Evolutionary conservation across 2,113 vertebrate genomes (phyloP), one percentile per base, ranked within the genome.

Genomic region (Herpailurus yagouaroundi): DNA sequence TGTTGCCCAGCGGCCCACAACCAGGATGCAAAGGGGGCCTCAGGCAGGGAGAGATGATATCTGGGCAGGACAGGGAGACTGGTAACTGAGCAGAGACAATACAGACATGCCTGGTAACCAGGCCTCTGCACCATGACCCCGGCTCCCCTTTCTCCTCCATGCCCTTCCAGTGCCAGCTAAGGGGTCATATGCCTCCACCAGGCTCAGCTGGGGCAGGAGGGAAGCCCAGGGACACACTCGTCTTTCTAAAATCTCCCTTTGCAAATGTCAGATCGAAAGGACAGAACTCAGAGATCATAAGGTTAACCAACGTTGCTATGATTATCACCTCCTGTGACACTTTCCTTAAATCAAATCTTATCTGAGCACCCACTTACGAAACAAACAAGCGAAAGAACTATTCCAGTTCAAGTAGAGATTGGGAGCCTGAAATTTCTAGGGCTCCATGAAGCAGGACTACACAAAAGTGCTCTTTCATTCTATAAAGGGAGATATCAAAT

Each of bases 41-140:
- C n/a, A 36, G 60, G 71, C 80, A 94, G 41, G 64, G 57, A 74
- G 38, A 88, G 68, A 92, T 23, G 83, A 25, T 88, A 36, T 81
- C 94, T 91, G 74, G 69, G 50, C 57, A 94, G 76, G 7, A 94
- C 36, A 33, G 48, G 80, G 29, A 93, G 23, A 81, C 27, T 18
- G 69, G 76, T 90, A 92, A 77, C 60, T 74, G 68, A 91, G 48
- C n/a, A 69, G 88, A 97, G 76, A 83, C 64, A 80, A 80, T 0
- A 60, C 29, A 88, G 79, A 74, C 10, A 2, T 79, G 86, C 66
- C 79, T 60, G 33, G 38, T 31, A 33, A 63, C 38, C 63, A 74
- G 68, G 36, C 52, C 68, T 19, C 18, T 4, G 41, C 10, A 9
- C 76, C 23, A 1, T 7, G 27, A 41, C 18, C 31, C 15, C 3